Conservation (phyloP, 2,113 vertebrate genomes). For the Poeciliopsis retropinna region DNA sequence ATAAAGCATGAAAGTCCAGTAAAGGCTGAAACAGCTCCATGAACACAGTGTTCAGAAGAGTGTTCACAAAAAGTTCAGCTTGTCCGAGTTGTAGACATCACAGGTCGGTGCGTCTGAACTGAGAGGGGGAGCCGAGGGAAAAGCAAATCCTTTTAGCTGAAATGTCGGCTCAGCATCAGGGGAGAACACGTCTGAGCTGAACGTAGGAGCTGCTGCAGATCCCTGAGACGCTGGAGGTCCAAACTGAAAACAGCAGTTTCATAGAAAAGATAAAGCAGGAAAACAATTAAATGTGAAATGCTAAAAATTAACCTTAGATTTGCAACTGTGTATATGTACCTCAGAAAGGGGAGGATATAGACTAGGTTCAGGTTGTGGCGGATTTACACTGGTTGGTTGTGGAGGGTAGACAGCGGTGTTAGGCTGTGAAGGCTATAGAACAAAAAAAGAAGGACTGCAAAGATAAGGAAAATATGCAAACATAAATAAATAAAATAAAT, state of each 20-base stretch:
- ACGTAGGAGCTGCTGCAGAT: neutral
- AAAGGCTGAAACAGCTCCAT: neutral
- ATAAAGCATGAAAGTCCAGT: neutral
- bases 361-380: neutral
- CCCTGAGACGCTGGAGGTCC: neutral
- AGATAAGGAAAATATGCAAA: too few species aligned
- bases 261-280: neutral
- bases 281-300: neutral
- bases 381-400: neutral
- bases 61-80: slow-evolving; percentile 48
- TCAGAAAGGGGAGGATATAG: neutral
- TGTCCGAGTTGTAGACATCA: slow-evolving; percentile 54
- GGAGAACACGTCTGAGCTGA: neutral
- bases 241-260: slow-evolving; percentile 16
- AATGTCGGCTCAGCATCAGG: slow-evolving; percentile 27
- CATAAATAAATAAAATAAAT: too few species aligned
- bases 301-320: neutral
- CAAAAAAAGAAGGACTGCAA: neutral
- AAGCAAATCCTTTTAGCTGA: slow-evolving; percentile 23
- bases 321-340: slow-evolving; percentile 14
- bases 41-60: neutral
- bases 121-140: slow-evolving; percentile 33
- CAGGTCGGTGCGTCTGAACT: neutral
- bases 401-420: neutral
- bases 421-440: slow-evolving; percentile 4